Base-by-base conservation (phyloP, 2,888 invertebrate genomes). In the Hesperia comma region DNA sequence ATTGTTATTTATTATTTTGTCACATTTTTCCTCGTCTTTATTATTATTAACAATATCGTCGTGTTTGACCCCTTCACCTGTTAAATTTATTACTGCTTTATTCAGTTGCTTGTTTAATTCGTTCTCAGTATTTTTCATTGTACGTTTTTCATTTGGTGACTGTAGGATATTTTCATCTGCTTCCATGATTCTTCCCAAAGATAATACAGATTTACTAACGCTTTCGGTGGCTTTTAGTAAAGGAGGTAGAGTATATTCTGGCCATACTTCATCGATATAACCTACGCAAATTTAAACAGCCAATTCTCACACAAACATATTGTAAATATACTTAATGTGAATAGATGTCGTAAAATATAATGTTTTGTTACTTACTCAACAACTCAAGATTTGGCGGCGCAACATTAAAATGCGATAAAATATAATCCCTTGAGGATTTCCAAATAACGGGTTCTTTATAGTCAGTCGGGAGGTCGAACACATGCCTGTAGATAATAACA, bases 171-270 rank as follows among this genome's bases (percentile, higher is more conserved):
- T 77, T 74, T 90, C 88, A 32, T 67, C 67, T 40, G 54, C 68
- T 79, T 91, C 91, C 53, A 71, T 69, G 69, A 92, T 84, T 55
- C 72, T 81, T 51, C 90, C 90, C 37, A 92, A 74, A 6, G 91
- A 91, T 58, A 78, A 78, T 19, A 90, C 73, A 32, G 90, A 90
- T 74, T 84, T 87, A 69, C 76, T 83, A 40, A 84, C 82, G 73
- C 81, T 86, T 69, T 79, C 76, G 68, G 82, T 85, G 14, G 81
- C 71, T 77, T 82, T 88, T 10, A 82, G 51, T 49, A 68, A 32
- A 43, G 77, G 77, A 43, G 71, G 63, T 8, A 70, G 33, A 21
- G 82, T 71, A 63, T 85, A 77, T 58, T 70, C 71, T 14, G 91
- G 91, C 92, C 92, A 92, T 37, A 75, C 64, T 75, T 92, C 92